Conservation (phyloP, 2,113 vertebrate genomes). For the Neotoma lepida region DNA sequence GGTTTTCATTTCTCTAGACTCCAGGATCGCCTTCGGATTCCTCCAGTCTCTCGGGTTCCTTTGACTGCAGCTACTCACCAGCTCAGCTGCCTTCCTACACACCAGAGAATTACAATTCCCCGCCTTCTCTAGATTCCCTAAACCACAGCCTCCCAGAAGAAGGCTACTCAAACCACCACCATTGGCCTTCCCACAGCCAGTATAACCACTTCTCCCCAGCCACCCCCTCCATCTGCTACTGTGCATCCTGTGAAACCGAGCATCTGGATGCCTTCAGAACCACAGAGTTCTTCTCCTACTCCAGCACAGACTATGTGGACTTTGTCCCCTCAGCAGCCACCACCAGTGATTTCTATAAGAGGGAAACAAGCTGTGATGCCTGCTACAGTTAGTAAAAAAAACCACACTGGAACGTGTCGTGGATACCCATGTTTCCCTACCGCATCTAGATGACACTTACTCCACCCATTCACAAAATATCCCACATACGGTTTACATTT, state of each 20-base stretch:
- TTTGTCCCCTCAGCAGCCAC: conserved; percentile 74
- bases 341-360: conserved; percentile 86
- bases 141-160: conserved; percentile 80
- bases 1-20: conserved; percentile 81
- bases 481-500: conserved; percentile 32
- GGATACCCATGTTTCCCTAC: not conserved
- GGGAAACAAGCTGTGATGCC: conserved; percentile 88
- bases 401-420: not conserved
- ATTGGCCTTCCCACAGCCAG: conserved; percentile 52
- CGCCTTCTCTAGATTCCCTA: conserved; percentile 86
- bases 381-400: conserved; percentile 89
- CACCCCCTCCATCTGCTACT: conserved; percentile 84
- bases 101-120: conserved; percentile 86
- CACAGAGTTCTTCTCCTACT: conserved; percentile 81
- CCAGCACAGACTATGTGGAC: conserved; percentile 85
- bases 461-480: conserved; percentile 55
- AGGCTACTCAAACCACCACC: conserved; percentile 81
- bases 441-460: conserved; percentile 6
- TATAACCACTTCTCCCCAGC: conserved; percentile 78
- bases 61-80: conserved; percentile 89
- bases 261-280: conserved; percentile 76
- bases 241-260: conserved; percentile 80
- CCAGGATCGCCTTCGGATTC: conserved; percentile 86
- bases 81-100: conserved; percentile 86
- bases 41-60: conserved; percentile 85